Evolutionary conservation across 2,888 invertebrate species (phyloP).

Genomic region (Drosophila cracens): DNA sequence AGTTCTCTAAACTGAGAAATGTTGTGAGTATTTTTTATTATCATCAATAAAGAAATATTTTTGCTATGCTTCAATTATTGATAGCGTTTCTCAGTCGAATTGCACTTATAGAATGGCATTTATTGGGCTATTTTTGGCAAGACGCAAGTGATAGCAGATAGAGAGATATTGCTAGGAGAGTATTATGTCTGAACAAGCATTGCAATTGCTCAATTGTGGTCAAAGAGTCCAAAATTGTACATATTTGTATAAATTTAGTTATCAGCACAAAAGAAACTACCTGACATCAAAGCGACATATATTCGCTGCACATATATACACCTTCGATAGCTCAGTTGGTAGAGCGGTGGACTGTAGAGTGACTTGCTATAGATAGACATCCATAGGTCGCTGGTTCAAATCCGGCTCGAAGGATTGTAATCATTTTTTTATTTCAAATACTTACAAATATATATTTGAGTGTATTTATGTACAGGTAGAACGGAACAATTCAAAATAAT

Average conservation of each 20-base stretch:
- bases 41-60: not conserved
- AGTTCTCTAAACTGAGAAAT: not conserved
- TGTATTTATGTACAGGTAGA: not conserved
- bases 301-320: not conserved
- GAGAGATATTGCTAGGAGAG: not conserved
- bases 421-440: not conserved
- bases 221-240: not conserved
- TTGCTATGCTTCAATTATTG: not conserved
- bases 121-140: not conserved
- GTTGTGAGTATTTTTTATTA: not conserved
- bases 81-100: not conserved
- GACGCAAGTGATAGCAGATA: not conserved
- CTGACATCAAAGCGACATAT: constrained; percentile 4
- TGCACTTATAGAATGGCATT: not conserved
- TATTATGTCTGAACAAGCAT: not conserved
- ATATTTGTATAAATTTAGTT: not conserved
- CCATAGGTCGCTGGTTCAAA: constrained; percentile 45
- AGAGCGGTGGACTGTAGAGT: constrained; percentile 78
- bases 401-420: constrained; percentile 38
- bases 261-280: not conserved
- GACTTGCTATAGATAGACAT: constrained; percentile 12
- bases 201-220: not conserved
- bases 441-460: not conserved
- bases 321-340: constrained; percentile 73
- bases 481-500: not conserved